Conservation (phyloP, 2,113 vertebrate species). For the Psophia crepitans region DNA sequence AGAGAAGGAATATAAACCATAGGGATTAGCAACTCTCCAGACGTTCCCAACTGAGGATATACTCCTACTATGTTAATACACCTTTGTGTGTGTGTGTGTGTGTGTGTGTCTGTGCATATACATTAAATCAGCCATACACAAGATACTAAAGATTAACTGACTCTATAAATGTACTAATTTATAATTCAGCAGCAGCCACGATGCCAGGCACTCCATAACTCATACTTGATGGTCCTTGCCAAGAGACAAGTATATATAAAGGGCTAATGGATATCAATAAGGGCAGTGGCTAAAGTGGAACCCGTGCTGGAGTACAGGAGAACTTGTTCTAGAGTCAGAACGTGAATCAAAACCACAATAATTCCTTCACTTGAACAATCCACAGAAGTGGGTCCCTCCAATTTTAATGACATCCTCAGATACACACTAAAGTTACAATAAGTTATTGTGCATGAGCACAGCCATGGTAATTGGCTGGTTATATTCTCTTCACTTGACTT, state of each 20-base stretch:
- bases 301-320: not conserved
- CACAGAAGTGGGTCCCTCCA: not conserved
- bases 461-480: not conserved
- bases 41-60: not conserved
- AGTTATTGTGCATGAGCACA: not conserved
- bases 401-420: not conserved
- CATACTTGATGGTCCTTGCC: not conserved
- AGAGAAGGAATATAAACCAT: not conserved
- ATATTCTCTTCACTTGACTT: not conserved
- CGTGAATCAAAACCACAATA: not conserved
- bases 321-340: not conserved
- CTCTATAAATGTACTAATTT: not conserved
- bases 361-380: not conserved
- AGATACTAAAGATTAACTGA: not conserved
- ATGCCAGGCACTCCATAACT: not conserved
- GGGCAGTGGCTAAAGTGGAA: not conserved
- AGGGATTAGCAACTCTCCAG: not conserved
- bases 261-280: not conserved
- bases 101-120: not conserved
- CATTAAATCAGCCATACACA: not conserved
- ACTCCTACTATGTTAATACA: not conserved
- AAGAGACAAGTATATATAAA: not conserved
- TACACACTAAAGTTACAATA: not conserved
- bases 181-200: conserved; percentile 6
- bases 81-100: not conserved